Percentiles rank a stretch among this genome's conserved stretches.
These are phyloP conservation scores for Drosophila bocqueti DNA, from an alignment of 1,140 invertebrate genomes.

Conservation along the genomic window DNA sequence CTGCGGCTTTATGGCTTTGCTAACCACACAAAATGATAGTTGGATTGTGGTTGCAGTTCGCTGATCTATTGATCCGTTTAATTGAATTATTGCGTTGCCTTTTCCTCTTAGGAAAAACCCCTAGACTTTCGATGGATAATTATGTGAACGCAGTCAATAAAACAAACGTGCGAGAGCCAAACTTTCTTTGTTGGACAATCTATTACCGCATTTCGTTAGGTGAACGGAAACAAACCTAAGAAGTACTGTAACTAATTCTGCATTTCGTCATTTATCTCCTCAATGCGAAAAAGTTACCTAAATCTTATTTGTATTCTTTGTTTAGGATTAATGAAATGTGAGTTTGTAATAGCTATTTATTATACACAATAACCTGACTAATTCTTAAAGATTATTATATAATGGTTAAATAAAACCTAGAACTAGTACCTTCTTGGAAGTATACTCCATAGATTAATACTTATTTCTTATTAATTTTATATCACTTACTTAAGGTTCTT, in stretches of 20 bases:
- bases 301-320: background rate
- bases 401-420: background rate
- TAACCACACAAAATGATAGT: background rate
- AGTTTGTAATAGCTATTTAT: background rate
- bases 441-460: too few species aligned
- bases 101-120: constrained; percentile 8
- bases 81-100: constrained; percentile 33
- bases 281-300: background rate
- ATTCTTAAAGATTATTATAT: background rate
- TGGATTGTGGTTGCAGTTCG: constrained; percentile 3
- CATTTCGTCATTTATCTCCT: background rate
- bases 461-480: too few species aligned
- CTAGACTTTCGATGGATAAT: constrained; percentile 11
- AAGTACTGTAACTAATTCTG: constrained; percentile 12
- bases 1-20: constrained; percentile 1
- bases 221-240: background rate
- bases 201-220: constrained; percentile 20
- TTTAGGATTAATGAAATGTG: background rate
- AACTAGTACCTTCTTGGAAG: too few species aligned
- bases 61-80: constrained; percentile 33
- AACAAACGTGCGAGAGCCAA: constrained; percentile 13
- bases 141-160: background rate
- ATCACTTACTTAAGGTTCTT: too few species aligned
- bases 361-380: background rate
- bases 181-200: constrained; percentile 16